Evolutionary conservation across 2,113 vertebrate species (phyloP).

Genomic region (Mesitornis unicolor): DNA sequence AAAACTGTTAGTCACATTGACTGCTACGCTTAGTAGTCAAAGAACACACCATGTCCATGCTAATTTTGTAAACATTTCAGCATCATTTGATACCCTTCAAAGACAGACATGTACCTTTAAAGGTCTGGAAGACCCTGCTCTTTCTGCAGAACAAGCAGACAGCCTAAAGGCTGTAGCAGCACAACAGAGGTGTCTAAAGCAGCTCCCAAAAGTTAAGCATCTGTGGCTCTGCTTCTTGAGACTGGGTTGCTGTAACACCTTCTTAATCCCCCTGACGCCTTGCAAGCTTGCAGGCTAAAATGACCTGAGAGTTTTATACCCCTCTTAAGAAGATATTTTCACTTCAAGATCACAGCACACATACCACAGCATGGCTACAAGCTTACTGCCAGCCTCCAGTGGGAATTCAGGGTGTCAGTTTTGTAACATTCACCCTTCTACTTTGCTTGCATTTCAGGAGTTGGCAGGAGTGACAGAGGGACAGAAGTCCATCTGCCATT

Average conservation of each 20-base stretch:
- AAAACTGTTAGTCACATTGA: not conserved
- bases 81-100: not conserved
- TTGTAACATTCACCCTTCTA: not conserved
- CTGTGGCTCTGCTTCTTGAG: not conserved
- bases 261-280: not conserved
- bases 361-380: not conserved
- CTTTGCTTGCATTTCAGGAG: not conserved
- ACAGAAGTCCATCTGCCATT: not conserved
- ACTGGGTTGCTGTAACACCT: not conserved
- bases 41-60: not conserved
- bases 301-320: not conserved
- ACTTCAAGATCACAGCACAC: accelerated
- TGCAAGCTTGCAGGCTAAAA: not conserved
- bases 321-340: not conserved
- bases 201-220: not conserved
- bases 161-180: not conserved
- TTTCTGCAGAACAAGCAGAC: not conserved
- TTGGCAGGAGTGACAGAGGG: not conserved
- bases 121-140: not conserved
- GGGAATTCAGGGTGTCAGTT: not conserved
- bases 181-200: not conserved
- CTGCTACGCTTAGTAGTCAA: not conserved
- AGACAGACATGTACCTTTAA: not conserved
- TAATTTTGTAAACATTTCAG: not conserved
- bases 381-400: not conserved